Conservation (phyloP, 2,797 vertebrate genomes). For the Holocentrus rufus region DNA sequence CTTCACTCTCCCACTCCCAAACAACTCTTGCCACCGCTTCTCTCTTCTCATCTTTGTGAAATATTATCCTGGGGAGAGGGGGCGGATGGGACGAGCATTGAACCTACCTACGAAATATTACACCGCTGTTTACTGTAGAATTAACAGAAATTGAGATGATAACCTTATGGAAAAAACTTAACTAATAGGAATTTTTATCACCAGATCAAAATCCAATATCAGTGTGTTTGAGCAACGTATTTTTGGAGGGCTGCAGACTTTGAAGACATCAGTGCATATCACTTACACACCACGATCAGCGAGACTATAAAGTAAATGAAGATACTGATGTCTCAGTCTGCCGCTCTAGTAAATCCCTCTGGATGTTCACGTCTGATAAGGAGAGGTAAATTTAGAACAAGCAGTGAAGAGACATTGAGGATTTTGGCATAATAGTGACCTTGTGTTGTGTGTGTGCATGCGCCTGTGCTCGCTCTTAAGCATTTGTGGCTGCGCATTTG, state of each 20-base stretch:
- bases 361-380: constrained; percentile 19
- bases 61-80: constrained; percentile 4
- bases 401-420: neutral
- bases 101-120: neutral
- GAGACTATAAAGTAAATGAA: constrained; percentile 1
- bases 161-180: neutral
- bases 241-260: neutral
- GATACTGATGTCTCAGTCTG: constrained; percentile 1
- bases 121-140: neutral
- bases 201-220: neutral
- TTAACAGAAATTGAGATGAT: neutral
- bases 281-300: neutral
- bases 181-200: neutral
- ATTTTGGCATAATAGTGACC: neutral
- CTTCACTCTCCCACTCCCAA: constrained; percentile 12
- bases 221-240: neutral
- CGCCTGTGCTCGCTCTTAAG: neutral
- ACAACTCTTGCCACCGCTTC: neutral
- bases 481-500: constrained; percentile 10
- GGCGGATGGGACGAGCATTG: neutral
- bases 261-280: neutral
- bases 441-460: neutral
- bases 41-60: constrained; percentile 9
- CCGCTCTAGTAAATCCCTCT: constrained; percentile 19
- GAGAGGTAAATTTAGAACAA: constrained; percentile 47